Conservation (phyloP, 1,140 invertebrate genomes). For the Amyelois transitella region DNA sequence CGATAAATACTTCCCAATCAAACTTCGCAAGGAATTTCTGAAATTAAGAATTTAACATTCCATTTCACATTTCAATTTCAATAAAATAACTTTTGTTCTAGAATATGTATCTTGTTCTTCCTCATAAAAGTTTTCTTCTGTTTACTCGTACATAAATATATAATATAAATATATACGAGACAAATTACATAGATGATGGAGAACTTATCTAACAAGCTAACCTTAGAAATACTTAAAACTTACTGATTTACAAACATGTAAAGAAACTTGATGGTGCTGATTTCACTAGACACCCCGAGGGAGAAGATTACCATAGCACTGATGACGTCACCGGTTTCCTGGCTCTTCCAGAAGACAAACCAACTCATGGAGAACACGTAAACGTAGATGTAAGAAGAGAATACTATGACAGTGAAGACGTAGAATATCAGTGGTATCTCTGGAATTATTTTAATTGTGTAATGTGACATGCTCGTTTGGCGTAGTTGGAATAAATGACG, state of each 20-base stretch:
- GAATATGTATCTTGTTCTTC: too few relatives aligned
- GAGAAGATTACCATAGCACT: conserved; percentile 29
- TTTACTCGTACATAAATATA: too few relatives aligned
- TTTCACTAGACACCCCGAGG: conserved; percentile 23
- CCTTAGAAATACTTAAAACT: background rate
- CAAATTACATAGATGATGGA: background rate
- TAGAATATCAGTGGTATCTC: conserved; percentile 25
- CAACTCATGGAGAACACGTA: conserved; percentile 38
- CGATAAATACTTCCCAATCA: background rate
- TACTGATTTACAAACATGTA: conserved; percentile 1
- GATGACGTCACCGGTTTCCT: conserved; percentile 25
- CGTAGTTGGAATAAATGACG: too few relatives aligned
- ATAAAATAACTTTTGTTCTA: too few relatives aligned
- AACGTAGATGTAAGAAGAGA: conserved; percentile 28
- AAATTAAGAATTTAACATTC: background rate
- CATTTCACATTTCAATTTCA: too few relatives aligned
- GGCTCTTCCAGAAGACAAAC: conserved; percentile 34
- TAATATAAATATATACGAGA: too few relatives aligned
- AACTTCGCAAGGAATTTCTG: background rate
- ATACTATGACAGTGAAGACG: conserved; percentile 10
- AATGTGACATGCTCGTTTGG: too few relatives aligned
- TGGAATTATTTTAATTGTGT: conserved; percentile 8
- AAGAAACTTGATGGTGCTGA: conserved; percentile 22
- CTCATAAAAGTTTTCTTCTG: too few relatives aligned
- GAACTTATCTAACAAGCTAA: too few relatives aligned